Base-by-base conservation (phyloP, 1,140 invertebrate species). In the Gonioctena quinquepunctata region DNA sequence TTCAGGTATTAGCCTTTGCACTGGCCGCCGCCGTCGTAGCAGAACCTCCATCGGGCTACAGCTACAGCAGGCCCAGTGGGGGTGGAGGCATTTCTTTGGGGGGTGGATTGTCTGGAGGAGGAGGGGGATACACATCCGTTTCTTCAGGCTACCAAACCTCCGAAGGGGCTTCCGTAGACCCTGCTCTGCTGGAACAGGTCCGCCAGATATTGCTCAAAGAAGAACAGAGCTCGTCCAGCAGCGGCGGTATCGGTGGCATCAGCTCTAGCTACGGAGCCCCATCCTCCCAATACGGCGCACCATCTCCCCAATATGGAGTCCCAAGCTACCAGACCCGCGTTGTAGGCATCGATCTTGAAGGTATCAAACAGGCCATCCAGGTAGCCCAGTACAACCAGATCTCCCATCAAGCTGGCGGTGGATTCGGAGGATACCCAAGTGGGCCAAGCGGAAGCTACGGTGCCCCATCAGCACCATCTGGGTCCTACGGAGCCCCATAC, bases 181-280 rank as follows among this genome's bases (percentile, higher is more conserved):
- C 88, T 48, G 88, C 89, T 69, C 87, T 94, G 63, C 85, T 94
- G 61, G 91, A 93, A 79, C 91, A 94, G 81, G 90, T 94, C 76
- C 90, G 91, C 74, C 89, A 93, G 82, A 93, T 94, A 79, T 86
- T 94, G 57, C 85, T 94, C 69, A 92, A 91, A 79, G 92, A 94
- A 81, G 93, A 94, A 83, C 87, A 89, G 80, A 88, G 88, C 69
- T 83, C 88, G 2, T 83, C 84, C 23, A 86, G 85, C 23, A n/a
- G n/a, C n/a, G 82, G 82, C 16, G 81, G 81, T 67, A 81, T 84
- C 57, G 84, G 82, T 22, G 76, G 76, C 59, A 76, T 78, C n/a
- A 85, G 85, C 67, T n/a, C n/a, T n/a, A n/a, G n/a, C n/a, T 87
- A 87, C 73, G 87, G 86, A 23, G 85, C 82, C 27, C 88, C 89